phyloP scores from a whole-genome alignment of 2,113 vertebrate species.

The Otocyon megalotis region DNA sequence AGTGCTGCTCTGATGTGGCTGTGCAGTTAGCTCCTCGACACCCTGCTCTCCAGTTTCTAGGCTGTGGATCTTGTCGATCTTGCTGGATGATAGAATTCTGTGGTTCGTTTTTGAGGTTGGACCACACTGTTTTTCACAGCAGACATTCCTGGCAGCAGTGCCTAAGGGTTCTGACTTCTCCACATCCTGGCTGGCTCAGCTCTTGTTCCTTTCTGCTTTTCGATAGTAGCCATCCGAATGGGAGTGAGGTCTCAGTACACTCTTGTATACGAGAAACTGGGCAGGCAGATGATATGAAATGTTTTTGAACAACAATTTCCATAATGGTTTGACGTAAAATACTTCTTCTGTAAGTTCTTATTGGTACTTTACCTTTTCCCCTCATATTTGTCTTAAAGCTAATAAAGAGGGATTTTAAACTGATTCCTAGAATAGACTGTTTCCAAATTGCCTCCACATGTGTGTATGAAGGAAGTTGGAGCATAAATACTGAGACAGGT shows the following conservation, averaged over 20 bases:
- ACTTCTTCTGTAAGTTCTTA: not conserved
- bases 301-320: not conserved
- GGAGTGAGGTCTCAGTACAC: not conserved
- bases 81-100: not conserved
- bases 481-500: fast-evolving
- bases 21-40: fast-evolving
- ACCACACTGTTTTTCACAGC: fast-evolving
- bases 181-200: not conserved
- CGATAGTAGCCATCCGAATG: not conserved
- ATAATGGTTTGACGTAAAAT: not conserved
- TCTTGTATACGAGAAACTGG: too few species aligned
- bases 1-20: fast-evolving
- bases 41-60: not conserved
- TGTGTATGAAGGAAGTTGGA: not conserved
- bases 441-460: fast-evolving
- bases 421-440: not conserved
- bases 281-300: too few species aligned
- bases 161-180: fast-evolving
- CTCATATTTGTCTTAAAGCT: not conserved
- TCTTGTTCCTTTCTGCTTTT: not conserved
- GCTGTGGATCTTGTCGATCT: fast-evolving
- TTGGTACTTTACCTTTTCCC: not conserved
- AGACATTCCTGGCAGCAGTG: fast-evolving
- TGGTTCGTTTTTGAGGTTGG: not conserved
- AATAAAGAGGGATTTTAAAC: not conserved